Evolutionary conservation across 2,797 vertebrate genomes (phyloP).

Genomic region (Oreochromis grahami): DNA sequence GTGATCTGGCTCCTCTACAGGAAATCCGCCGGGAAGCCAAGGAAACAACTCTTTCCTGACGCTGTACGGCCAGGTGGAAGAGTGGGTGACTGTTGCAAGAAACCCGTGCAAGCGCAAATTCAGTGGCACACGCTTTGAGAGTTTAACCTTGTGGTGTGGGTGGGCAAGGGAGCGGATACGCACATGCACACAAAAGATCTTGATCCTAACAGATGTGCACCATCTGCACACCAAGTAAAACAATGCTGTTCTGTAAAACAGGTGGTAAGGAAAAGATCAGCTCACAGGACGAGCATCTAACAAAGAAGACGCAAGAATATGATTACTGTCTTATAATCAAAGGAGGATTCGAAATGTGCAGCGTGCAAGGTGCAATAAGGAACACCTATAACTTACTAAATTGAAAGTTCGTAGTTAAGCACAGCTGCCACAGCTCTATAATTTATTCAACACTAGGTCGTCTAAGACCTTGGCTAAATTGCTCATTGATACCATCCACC

Average conservation of each 20-base stretch:
- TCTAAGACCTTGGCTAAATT: slow-evolving; percentile 14
- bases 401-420: slow-evolving; percentile 33
- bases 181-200: not conserved
- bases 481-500: slow-evolving; percentile 35
- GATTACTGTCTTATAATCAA: not conserved
- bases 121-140: not conserved
- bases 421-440: slow-evolving; percentile 27
- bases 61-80: slow-evolving; percentile 54
- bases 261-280: not conserved
- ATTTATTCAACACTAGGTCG: slow-evolving; percentile 28
- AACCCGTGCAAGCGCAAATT: not conserved
- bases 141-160: not conserved
- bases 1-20: slow-evolving; percentile 50
- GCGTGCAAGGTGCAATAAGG: slow-evolving; percentile 15
- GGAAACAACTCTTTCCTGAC: slow-evolving; percentile 65
- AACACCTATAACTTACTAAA: slow-evolving; percentile 6
- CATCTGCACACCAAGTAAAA: slow-evolving; percentile 25
- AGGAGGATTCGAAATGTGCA: not conserved
- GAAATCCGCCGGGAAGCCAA: slow-evolving; percentile 57
- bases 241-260: not conserved
- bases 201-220: slow-evolving; percentile 35
- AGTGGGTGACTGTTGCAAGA: not conserved
- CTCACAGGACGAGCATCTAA: not conserved
- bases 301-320: not conserved
- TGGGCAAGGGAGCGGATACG: not conserved